Evolutionary conservation across 2,797 vertebrate genomes (phyloP), one percentile per base, ranked within the genome.

Genomic region (Setipinna tenuifilis): DNA sequence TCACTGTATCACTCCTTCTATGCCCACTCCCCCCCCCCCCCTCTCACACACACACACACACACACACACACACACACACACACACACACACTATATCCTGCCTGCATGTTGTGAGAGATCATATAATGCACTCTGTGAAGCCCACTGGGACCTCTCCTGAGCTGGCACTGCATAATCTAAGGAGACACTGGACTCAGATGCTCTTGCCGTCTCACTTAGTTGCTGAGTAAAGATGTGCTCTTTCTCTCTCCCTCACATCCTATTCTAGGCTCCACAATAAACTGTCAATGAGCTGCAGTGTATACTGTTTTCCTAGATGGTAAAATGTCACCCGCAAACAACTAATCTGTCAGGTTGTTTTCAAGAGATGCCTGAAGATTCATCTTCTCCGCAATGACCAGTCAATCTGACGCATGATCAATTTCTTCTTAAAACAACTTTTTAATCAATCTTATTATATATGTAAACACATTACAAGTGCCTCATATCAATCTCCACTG

Each of bases 91-190:
- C 35, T 41, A 31, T 78, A 11, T 31, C 9, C 65, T 31, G 2
- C 12, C 61, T 71, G 16, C 19, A 17, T 44, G 35, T 78, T 19
- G 71, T 44, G 83, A 75, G 59, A 85, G 61, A 85, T 54, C 50
- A 3, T 84, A 88, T 89, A 89, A 89, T 86, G 88, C 84, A 87
- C 62, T 88, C 82, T 89, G 87, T 84, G 86, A 85, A 83, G 87
- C 75, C 85, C 41, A 31, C 61, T 85, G 88, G 83, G 78, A 78
- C 54, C 54, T 83, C 84, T 86, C 80, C 65, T 75, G 83, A 21
- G n/a, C 82, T 31, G 83, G 59, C n/a, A 48, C 80, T 83, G 86
- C 54, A 83, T 81, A 85, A 86, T 87, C 86, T 75, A 84, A 82
- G 83, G 61, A 83, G 80, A 62, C 75, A 83, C 7, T 54, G 41